A percentile compares a stretch with the other conserved stretches of the same genome.
These are phyloP conservation scores for Habropoda laboriosa DNA, from an alignment of 1,140 invertebrate genomes.

Conservation along the genomic window DNA sequence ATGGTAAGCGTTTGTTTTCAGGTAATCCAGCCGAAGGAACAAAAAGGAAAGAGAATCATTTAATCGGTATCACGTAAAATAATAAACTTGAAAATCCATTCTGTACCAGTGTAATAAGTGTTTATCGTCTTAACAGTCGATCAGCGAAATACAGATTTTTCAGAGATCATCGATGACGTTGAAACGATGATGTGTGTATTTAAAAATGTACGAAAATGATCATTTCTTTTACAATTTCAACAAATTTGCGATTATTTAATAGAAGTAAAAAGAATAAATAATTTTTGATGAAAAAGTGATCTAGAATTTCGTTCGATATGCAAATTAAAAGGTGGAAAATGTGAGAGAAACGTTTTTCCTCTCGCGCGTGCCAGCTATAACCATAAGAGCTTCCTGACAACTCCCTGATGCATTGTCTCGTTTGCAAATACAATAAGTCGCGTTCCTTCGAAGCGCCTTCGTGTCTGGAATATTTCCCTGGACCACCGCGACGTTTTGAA, in stretches of 20 bases:
- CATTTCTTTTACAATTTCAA: background rate
- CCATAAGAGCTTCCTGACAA: constrained; percentile 1
- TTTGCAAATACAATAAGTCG: constrained; percentile 21
- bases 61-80: background rate
- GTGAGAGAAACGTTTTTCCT: background rate
- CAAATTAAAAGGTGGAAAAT: background rate
- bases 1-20: background rate
- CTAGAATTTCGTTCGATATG: too few species aligned
- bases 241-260: background rate
- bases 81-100: constrained; percentile 17
- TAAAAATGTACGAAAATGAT: too few species aligned
- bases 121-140: background rate
- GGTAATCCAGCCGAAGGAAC: background rate
- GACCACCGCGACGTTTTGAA: constrained; percentile 1
- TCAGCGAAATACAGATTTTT: background rate
- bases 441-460: constrained; percentile 1
- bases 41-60: background rate
- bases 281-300: background rate
- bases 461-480: constrained; percentile 21
- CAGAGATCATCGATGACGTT: background rate
- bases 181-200: background rate
- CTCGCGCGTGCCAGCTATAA: background rate
- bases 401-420: constrained; percentile 7
- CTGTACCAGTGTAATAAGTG: background rate
- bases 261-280: background rate